Base-by-base conservation (phyloP, 2,113 vertebrate species). In the Phycodurus eques region DNA sequence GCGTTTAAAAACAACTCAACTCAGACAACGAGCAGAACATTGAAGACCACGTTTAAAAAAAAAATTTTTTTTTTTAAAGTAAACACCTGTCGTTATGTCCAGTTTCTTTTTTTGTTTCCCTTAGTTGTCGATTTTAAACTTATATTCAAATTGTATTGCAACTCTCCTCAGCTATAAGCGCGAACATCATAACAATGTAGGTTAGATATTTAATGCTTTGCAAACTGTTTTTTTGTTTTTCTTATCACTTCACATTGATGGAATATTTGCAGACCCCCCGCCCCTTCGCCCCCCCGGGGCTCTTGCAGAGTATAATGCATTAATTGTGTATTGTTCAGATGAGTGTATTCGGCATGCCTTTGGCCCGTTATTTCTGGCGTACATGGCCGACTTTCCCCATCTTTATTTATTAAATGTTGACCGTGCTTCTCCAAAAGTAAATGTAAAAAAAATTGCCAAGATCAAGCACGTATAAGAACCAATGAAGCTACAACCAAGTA, bases 291-390 rank as follows among this genome's bases (percentile, higher is more conserved):
- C 10, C 10, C 2, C 20, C 53, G 20, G 10, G 20, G 83, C 81
- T 83, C 69, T 81, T 64, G 74, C 76, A 67, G 85, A 75, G 83
- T 90, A 92, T 82, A 90, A 89, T 87, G 89, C 82, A 85, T 89
- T 85, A 85, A 91, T 90, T 91, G 88, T 91, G 87, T 77, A 88
- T 88, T 90, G 88, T 91, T 88, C 82, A 70, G 68, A 72, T 82
- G 81, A 84, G 78, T 88, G 76, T 83, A 83, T 83, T 83, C 85
- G 35, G 35, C 35, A 39, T 73, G 82, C 80, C 78, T 83, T 80
- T 84, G 77, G 73, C 80, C 66, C 60, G 78, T 85, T 86, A 81
- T 83, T 79, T 87, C 83, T 88, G 81, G 78, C 75, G 78, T 73
- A 27, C 82, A 81, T 75, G 67, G 75, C 65, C 77, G 33, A 61